Conservation (phyloP, 2,113 vertebrate genomes). For the Equus przewalskii region DNA sequence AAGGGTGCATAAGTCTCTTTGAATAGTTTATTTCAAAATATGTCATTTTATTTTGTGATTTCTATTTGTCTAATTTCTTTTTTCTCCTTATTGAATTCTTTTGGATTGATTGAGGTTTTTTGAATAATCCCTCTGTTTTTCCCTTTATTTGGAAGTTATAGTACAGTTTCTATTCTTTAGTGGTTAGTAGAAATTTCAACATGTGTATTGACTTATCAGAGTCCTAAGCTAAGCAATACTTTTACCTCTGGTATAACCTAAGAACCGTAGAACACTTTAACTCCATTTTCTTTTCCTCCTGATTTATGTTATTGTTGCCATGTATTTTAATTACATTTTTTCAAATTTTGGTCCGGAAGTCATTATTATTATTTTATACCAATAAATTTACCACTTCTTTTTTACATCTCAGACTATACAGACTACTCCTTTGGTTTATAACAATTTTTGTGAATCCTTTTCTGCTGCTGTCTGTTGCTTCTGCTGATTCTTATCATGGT, state of each 20-base stretch:
- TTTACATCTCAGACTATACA: background rate
- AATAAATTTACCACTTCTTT: background rate
- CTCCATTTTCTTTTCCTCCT: background rate
- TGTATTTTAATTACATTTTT: background rate
- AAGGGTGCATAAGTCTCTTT: no score
- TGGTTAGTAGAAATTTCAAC: background rate
- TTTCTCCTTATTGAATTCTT: background rate
- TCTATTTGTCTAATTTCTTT: constrained; percentile 36
- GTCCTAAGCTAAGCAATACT: background rate
- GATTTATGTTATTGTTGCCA: background rate
- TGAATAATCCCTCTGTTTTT: constrained; percentile 11
- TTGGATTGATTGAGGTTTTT: background rate
- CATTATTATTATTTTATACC: background rate
- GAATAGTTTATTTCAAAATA: no score
- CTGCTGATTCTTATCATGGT: background rate
- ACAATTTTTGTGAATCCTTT: background rate
- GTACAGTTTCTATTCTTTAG: background rate
- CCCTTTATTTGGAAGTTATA: background rate
- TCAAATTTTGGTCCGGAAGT: background rate
- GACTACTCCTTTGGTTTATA: background rate
- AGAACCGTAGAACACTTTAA: background rate
- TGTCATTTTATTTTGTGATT: background rate
- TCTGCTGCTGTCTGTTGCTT: background rate
- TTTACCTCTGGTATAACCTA: background rate
- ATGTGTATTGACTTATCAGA: background rate